A percentile compares a stretch with the other conserved stretches of the same genome.
These are phyloP conservation scores for Myotis daubentonii DNA, from an alignment of 2,797 vertebrate species.

Conservation along the genomic window DNA sequence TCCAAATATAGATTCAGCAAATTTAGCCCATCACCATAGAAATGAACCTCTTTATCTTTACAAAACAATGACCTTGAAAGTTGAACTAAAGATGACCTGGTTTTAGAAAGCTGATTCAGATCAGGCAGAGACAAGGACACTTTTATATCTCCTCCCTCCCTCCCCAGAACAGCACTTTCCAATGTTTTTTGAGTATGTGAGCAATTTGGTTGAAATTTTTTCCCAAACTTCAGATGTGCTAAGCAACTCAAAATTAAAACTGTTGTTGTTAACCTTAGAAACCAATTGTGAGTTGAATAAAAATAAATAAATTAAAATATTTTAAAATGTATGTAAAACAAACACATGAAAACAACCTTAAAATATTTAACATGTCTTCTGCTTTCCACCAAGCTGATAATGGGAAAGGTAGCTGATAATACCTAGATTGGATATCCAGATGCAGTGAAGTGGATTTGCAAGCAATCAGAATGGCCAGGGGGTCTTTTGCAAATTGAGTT, in stretches of 20 bases:
- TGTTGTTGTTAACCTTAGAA: constrained; percentile 18
- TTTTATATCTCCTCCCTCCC: background rate
- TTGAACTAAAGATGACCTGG: background rate
- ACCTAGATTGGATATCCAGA: background rate
- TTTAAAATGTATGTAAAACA: constrained; percentile 37
- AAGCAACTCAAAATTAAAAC: constrained; percentile 35
- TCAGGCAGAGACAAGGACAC: background rate
- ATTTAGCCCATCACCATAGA: background rate
- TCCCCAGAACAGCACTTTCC: background rate
- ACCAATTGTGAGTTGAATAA: background rate
- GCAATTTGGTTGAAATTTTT: background rate
- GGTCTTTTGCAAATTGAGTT: background rate
- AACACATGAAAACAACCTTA: constrained; percentile 5
- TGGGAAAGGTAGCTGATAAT: background rate
- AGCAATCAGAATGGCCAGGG: background rate
- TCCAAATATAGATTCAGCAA: constrained; percentile 1
- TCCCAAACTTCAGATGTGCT: background rate
- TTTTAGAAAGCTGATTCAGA: background rate
- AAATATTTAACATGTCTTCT: constrained; percentile 4
- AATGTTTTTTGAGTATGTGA: background rate
- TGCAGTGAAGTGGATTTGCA: background rate
- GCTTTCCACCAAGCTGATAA: background rate
- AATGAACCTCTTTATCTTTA: background rate
- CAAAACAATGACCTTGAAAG: background rate
- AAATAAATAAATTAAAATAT: constrained; percentile 1